Base-by-base conservation (phyloP, 2,113 vertebrate species). In the Poeciliopsis occidentalis region DNA sequence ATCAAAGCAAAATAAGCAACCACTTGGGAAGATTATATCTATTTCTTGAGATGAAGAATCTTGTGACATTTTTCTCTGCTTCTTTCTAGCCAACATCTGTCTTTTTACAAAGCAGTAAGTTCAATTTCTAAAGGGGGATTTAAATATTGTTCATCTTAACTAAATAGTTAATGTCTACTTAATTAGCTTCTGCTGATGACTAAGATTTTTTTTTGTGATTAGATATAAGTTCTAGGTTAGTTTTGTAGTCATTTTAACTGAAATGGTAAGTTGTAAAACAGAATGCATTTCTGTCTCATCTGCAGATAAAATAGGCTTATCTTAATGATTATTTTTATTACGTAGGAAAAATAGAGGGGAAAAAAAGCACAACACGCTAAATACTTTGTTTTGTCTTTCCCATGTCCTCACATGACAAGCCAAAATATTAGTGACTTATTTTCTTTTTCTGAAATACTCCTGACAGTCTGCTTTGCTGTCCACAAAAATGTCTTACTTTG, bases 1-100 rank as follows among this genome's bases (percentile, higher is more conserved):
- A 94, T 92, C 87, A 88, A 93, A 93, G 71, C 72, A 88, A 92
- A 94, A 92, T 91, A 94, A 93, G 88, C 87, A 89, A 83, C 80
- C 88, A 89, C 83, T 92, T 83, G 78, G 71, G 71, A 81, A 87
- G 90, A 86, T 89, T 81, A 79, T 84, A 85, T 89, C 57, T 75
- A 61, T 78, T 72, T 84, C 75, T 79, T 73, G 60, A 69, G 41
- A 79, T 72, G 47, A 74, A 60, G 71, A 70, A 65, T 78, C 47
- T 85, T 69, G 80, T 61, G 71, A 80, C 64, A 64, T 79, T 61
- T 64, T 74, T 76, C 44, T 69, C 69, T 72, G 67, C 69, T 75
- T 51, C 66, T 81, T 67, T 76, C 64, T 68, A 71, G 17, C 5
- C 13, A 7, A 1, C 13, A 47, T 47, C 44, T 57, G 22, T 81